Percentiles rank a stretch among this genome's conserved stretches.
phyloP scores from a whole-genome alignment of 2,113 vertebrate species.

The Raja brachyura region DNA sequence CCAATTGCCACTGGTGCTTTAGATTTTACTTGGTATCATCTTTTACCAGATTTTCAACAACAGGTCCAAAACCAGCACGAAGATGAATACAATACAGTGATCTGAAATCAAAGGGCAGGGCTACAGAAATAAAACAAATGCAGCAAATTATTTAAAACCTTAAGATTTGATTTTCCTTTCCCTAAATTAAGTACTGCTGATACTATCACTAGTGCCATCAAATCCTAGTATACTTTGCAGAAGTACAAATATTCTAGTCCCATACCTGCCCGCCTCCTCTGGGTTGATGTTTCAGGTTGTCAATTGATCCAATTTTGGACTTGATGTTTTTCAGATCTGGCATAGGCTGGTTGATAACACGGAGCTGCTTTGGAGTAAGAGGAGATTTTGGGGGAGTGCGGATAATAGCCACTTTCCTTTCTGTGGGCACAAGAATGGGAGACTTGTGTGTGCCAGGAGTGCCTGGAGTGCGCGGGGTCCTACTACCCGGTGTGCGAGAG shows the following conservation, averaged over 20 bases:
- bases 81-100: neutral
- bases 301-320: constrained; percentile 88
- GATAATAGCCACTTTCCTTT: constrained; percentile 92
- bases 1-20: neutral
- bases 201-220: neutral
- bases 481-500: constrained; percentile 82
- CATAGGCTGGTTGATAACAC: constrained; percentile 82
- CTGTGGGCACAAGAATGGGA: constrained; percentile 78
- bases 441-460: constrained; percentile 89
- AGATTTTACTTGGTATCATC: neutral
- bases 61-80: neutral
- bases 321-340: constrained; percentile 88
- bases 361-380: constrained; percentile 77
- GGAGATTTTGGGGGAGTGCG: constrained; percentile 92
- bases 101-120: neutral
- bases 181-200: neutral
- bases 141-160: neutral
- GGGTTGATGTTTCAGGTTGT: constrained; percentile 86
- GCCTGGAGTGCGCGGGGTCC: constrained; percentile 79
- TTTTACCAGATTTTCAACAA: neutral
- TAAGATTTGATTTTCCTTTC: neutral
- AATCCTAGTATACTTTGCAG: neutral
- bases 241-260: constrained; percentile 23
- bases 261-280: constrained; percentile 91
- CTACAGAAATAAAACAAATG: neutral